phyloP scores from a whole-genome alignment of 2,113 vertebrate genomes.

The Sula dactylatra region DNA sequence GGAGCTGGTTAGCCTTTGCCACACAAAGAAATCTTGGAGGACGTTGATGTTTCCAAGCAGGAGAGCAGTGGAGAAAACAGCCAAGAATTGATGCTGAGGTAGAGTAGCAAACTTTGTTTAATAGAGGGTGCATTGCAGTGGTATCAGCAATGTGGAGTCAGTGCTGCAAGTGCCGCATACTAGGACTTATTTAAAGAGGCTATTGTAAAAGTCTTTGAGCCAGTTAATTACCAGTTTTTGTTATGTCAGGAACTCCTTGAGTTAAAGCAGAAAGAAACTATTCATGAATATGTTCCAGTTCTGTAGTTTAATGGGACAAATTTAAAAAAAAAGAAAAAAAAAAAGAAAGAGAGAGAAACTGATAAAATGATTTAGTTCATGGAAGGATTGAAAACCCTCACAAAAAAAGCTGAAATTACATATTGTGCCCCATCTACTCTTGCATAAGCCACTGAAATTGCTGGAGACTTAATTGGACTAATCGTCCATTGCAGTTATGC shows the following conservation, averaged over 20 bases:
- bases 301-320: slow-evolving; percentile 79
- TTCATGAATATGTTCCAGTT: slow-evolving; percentile 80
- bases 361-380: slow-evolving; percentile 76
- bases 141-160: slow-evolving; percentile 56
- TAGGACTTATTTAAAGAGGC: slow-evolving; percentile 74
- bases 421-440: slow-evolving; percentile 64
- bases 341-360: slow-evolving; percentile 47
- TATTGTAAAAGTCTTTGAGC: slow-evolving; percentile 76
- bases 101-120: slow-evolving; percentile 44
- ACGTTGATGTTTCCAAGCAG: neutral
- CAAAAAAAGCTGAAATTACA: slow-evolving; percentile 74
- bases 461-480: slow-evolving; percentile 64
- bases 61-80: neutral
- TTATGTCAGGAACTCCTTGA: slow-evolving; percentile 80
- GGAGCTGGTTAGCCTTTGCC: neutral
- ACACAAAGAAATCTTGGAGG: neutral
- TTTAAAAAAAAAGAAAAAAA: slow-evolving; percentile 52
- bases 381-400: slow-evolving; percentile 64
- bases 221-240: slow-evolving; percentile 82
- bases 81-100: neutral
- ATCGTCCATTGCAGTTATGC: slow-evolving; percentile 60
- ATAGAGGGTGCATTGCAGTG: slow-evolving; percentile 34
- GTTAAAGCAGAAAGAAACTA: slow-evolving; percentile 79
- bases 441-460: slow-evolving; percentile 57
- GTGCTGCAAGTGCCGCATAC: neutral